Conservation (phyloP, 2,888 invertebrate genomes). For the Caenorhabditis zanzibari region DNA sequence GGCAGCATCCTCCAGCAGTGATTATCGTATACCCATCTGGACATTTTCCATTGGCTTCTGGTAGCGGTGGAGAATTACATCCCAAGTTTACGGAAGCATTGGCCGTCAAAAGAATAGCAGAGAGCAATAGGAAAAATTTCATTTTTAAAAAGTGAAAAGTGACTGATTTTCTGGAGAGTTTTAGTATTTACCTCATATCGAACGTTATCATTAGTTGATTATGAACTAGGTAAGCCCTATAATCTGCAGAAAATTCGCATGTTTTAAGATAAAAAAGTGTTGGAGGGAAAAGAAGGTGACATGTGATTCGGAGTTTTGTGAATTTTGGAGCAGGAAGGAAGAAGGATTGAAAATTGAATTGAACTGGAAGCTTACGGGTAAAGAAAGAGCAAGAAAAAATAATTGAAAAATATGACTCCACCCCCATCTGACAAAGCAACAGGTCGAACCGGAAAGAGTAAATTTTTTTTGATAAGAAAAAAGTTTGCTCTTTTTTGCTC, state of each 20-base stretch:
- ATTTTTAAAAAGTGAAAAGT: neutral
- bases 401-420: too few relatives aligned
- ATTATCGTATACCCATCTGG: slow-evolving; percentile 1
- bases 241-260: slow-evolving; percentile 2
- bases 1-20: slow-evolving; percentile 4
- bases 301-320: neutral
- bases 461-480: slow-evolving; percentile 21
- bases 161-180: neutral
- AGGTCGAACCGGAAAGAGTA: too few relatives aligned
- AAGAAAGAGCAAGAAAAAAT: too few relatives aligned
- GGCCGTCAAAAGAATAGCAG: neutral
- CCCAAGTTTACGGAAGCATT: neutral
- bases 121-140: neutral
- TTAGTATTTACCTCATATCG: neutral
- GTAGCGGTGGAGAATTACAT: neutral
- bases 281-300: neutral
- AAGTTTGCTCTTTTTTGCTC: neutral
- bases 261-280: too few relatives aligned
- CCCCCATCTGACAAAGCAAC: too few relatives aligned
- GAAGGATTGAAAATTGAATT: too few relatives aligned
- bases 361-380: too few relatives aligned
- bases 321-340: too few relatives aligned
- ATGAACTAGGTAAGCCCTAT: neutral
- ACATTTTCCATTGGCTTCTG: neutral
- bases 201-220: slow-evolving; percentile 12